Evolutionary conservation across 2,888 invertebrate species (phyloP), one percentile per base, ranked within the genome.

Genomic region (Caenorhabditis doughertyi): DNA sequence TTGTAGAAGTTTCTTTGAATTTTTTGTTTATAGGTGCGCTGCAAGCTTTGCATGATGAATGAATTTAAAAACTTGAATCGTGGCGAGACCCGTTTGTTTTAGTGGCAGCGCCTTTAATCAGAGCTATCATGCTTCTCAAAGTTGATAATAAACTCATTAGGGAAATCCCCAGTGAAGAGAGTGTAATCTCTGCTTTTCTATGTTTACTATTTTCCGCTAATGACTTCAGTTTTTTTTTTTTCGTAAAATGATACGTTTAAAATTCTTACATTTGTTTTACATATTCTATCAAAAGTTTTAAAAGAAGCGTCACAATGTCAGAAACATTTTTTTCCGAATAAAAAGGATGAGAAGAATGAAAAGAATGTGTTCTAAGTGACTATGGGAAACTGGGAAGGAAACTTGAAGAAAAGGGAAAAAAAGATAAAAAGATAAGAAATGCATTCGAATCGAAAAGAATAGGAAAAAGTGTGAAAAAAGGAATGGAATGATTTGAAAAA

Each of bases 231-330:
- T 2, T 39, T 11, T 39, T 9, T 11, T 39, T 39, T 39, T 11
- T 39, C 39, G 23, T 39, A 58, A 25, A 7, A 39, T 21, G 42
- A 39, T 13, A 58, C 32, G 5, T 23, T 58, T 42, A 42, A 51
- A 67, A 39, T 55, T 44, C 47, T 56, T 56, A 56, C 56, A 56
- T 56, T 56, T 0, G 58, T 35, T 60, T 60, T 23, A 25, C 25
- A 25, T 3, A 60, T 9, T 32, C 32, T 39, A 32, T 55, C 3
- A 9, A 44, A 55, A 55, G 65, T 51, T 49, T 49, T 25, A 32
- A 32, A 51, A 51, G 32, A 51, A n/a, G 27, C 35, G 49, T 71
- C 70, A 58, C 70, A 71, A 71, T 58, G 49, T 35, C 32, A 71
- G 35, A 32, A 55, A 56, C n/a, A 60, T 44, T 42, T 60, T 42